These are phyloP conservation scores for Physeter macrocephalus DNA, from an alignment of 2,113 vertebrate genomes.

Conservation along the genomic window DNA sequence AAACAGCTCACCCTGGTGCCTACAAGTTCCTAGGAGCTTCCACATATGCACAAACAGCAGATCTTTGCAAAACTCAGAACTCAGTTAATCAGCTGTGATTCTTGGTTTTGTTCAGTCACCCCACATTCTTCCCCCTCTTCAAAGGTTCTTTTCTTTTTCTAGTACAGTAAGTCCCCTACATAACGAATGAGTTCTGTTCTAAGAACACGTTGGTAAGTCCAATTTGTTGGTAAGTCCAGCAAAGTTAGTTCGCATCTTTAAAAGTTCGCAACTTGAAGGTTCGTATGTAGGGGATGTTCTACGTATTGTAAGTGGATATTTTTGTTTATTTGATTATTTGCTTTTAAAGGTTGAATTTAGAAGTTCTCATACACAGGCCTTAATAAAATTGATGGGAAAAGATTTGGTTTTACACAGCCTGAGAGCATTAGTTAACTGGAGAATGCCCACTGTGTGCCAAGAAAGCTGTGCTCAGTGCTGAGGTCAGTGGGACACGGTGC, in stretches of 20 bases:
- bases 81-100: neutral
- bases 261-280: too few species aligned
- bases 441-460: neutral
- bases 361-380: neutral
- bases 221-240: too few species aligned
- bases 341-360: constrained; percentile 48
- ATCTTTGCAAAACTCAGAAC: neutral
- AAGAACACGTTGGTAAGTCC: too few species aligned
- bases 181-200: too few species aligned
- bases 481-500: neutral
- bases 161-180: too few species aligned
- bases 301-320: neutral
- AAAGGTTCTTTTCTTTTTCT: neutral
- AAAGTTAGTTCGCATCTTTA: too few species aligned
- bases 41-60: neutral
- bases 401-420: constrained; percentile 51
- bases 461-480: neutral
- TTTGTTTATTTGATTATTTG: neutral
- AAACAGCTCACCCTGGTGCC: neutral
- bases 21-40: neutral
- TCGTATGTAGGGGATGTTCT: too few species aligned
- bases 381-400: constrained; percentile 40
- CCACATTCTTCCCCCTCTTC: neutral
- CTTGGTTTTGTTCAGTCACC: neutral
- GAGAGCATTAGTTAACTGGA: neutral